Base-by-base conservation (phyloP, 2,113 vertebrate species). In the Rhinichthys klamathensis region DNA sequence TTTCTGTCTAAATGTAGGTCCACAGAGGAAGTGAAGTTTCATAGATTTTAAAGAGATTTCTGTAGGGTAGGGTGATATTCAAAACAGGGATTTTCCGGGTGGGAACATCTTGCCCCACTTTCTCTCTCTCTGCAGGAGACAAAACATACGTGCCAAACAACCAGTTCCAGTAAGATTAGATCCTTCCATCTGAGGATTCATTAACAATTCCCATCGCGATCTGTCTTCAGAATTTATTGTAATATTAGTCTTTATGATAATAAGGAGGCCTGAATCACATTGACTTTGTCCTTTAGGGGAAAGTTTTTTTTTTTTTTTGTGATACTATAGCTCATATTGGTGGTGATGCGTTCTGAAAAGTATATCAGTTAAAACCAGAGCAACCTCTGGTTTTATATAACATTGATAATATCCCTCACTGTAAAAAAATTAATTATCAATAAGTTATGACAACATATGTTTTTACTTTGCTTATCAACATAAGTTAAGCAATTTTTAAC, bases 71-170 rank as follows among this genome's bases (percentile, higher is more conserved):
- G 30, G 75, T n/a, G 58, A 38, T 58, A 16, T 12, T 38, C 35
- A 79, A 41, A 73, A n/a, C 21, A 3, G 4, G 30, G 76, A 79
- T 79, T 79, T 61, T 79, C 32, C 13, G 3, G 32, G 23, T 44
- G 13, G 32, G 56, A 79, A 44, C 35, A 38, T 61, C 56, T 79
- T 44, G 76, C 32, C 76, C 76, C 23, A 44, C 54, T 79, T 61
- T 61, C 23, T 61, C 6, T 44, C 11, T 44, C 32, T 60, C 56
- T 41, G 32, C 76, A 25, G 76, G 76, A 60, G 76, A 61, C 35
- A 13, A 41, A 25, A 25, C 76, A 41, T 79, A 16, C 32, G 1
- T 61, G 54, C 16, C 32, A 79, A 60, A 41, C 30, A 79, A 61
- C 1, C 6, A 56, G 35, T 16, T 38, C 30, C 54, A 79, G 44